phyloP scores from a whole-genome alignment of 2,113 vertebrate genomes.

The Gambusia affinis region DNA sequence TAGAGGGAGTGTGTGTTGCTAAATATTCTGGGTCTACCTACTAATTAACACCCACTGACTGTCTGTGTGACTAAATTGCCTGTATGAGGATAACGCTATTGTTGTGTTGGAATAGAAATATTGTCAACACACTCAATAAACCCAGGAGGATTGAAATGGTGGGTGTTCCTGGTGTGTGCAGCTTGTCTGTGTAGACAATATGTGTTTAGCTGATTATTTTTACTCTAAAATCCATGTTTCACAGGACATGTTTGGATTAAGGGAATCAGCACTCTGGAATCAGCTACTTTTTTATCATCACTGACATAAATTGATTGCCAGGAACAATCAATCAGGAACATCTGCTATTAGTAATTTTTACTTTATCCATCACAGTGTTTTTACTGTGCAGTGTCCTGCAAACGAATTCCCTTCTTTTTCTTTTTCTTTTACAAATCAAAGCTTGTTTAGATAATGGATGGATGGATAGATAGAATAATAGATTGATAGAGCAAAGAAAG shows the following conservation, averaged over 20 bases:
- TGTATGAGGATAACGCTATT: constrained; percentile 20
- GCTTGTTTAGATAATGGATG: no score
- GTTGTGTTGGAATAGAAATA: constrained; percentile 57
- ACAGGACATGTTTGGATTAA: no score
- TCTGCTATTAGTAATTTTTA: background rate
- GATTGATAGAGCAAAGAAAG: no score
- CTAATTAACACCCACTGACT: constrained; percentile 56
- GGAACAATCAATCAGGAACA: no score
- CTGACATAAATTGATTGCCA: no score
- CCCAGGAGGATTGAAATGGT: constrained; percentile 25
- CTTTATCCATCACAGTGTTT: background rate
- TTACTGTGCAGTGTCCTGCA: background rate
- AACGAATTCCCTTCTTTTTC: background rate
- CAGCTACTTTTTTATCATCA: no score
- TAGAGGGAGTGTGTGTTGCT: constrained; percentile 61
- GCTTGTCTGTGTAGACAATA: background rate
- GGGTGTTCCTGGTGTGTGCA: constrained; percentile 1
- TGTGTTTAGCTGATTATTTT: background rate
- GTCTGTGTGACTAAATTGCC: constrained; percentile 50
- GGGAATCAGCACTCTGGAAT: no score
- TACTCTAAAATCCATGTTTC: no score
- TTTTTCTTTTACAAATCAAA: no score
- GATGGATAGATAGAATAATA: no score
- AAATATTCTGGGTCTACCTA: constrained; percentile 58
- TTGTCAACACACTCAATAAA: constrained; percentile 54